phyloP scores from a whole-genome alignment of 2,113 vertebrate species.

The Campylorhamphus procurvoides region DNA sequence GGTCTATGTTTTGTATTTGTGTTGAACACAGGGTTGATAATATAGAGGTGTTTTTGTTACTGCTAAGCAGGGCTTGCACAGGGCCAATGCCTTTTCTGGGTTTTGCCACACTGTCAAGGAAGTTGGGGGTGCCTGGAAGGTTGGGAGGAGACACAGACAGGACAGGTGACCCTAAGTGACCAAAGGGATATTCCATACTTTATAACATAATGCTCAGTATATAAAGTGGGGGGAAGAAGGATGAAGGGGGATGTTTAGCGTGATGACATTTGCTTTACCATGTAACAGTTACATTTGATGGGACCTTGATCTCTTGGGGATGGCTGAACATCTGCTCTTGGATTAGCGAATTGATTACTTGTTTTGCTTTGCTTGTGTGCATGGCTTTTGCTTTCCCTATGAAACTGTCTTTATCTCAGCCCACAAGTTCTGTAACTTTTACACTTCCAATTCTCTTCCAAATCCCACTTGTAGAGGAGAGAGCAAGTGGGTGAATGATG shows the following conservation, averaged over 20 bases:
- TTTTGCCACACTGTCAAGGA: neutral
- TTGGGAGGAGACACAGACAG: neutral
- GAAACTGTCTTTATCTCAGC: neutral
- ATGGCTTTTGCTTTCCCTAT: neutral
- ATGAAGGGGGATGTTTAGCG: neutral
- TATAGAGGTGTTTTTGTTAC: neutral
- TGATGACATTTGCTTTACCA: neutral
- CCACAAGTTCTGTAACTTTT: neutral
- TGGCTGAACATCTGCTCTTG: too few species aligned
- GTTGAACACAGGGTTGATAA: accelerated
- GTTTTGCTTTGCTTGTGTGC: neutral
- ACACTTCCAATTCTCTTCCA: accelerated
- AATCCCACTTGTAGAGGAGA: accelerated
- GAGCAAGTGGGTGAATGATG: neutral
- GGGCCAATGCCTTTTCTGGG: neutral
- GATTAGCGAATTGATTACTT: neutral
- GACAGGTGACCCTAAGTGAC: neutral
- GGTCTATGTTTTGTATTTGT: neutral
- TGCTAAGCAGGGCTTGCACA: neutral
- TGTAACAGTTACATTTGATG: accelerated
- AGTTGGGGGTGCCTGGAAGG: accelerated
- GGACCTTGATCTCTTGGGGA: neutral
- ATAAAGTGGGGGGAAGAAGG: neutral
- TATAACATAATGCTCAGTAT: too few species aligned
- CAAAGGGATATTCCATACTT: neutral